Evolutionary conservation across 2,113 vertebrate genomes (phyloP).

Genomic region (Dromaius novaehollandiae): DNA sequence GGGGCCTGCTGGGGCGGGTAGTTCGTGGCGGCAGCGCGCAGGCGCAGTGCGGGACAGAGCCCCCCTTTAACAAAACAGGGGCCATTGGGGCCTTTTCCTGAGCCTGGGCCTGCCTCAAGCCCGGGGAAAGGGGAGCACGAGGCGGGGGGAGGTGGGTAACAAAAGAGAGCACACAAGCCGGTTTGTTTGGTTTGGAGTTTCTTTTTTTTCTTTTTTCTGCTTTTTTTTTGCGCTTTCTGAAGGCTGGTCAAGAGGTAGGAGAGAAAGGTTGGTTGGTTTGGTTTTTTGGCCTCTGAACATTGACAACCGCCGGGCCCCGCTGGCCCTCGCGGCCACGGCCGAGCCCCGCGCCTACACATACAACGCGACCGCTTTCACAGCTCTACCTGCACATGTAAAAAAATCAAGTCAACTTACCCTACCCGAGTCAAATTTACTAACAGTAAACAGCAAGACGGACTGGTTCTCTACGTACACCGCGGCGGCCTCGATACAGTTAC

Average conservation of each 20-base stretch:
- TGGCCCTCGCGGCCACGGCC: conserved; percentile 52
- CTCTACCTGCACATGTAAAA: conserved; percentile 51
- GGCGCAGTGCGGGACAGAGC: background rate
- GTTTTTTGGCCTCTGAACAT: conserved; percentile 60
- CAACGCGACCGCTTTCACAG: conserved; percentile 49
- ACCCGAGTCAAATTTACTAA: conserved; percentile 44
- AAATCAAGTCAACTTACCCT: conserved; percentile 48
- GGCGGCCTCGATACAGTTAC: background rate
- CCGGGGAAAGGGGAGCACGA: too few species aligned
- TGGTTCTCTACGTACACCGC: conserved; percentile 33
- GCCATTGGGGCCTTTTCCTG: background rate
- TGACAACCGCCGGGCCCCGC: conserved; percentile 36
- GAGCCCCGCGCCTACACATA: background rate
- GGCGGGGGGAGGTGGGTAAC: background rate
- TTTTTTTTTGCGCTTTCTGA: conserved; percentile 9
- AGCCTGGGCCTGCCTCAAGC: background rate
- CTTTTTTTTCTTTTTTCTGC: background rate
- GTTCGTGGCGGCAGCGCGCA: background rate
- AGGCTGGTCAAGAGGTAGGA: conserved; percentile 69
- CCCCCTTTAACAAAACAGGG: too few species aligned
- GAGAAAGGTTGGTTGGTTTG: background rate
- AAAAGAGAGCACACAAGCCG: background rate
- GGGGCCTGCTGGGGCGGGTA: background rate
- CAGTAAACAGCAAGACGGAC: conserved; percentile 57
- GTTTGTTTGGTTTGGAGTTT: background rate